These are phyloP conservation scores for Oligia fasciuncula DNA, from an alignment of 2,888 invertebrate species.

Conservation along the genomic window DNA sequence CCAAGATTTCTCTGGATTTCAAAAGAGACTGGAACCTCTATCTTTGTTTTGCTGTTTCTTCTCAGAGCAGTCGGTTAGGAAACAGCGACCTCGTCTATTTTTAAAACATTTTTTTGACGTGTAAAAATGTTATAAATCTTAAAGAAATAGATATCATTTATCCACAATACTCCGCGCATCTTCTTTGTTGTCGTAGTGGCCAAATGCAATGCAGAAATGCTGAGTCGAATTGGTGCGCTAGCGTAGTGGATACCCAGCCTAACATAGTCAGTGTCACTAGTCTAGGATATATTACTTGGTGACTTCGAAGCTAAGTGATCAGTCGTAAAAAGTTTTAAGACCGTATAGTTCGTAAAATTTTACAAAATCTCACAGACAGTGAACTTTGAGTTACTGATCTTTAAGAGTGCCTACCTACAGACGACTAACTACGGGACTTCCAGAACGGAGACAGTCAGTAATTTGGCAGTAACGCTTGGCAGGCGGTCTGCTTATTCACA, in stretches of 20 bases:
- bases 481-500: conserved; percentile 32
- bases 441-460: conserved; percentile 26
- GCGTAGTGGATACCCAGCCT: not conserved
- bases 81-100: not conserved
- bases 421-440: conserved; percentile 1
- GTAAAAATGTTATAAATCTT: no score
- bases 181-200: no score
- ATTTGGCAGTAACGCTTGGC: conserved; percentile 49
- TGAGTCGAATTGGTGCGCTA: not conserved
- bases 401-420: conserved; percentile 1
- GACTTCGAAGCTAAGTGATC: conserved; percentile 13
- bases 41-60: not conserved
- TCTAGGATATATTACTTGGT: conserved; percentile 12
- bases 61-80: not conserved
- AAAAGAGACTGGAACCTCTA: not conserved
- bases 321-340: conserved; percentile 40
- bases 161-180: not conserved
- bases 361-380: conserved; percentile 2
- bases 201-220: no score
- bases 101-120: not conserved
- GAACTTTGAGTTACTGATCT: conserved; percentile 15
- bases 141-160: not conserved
- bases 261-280: not conserved
- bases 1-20: not conserved
- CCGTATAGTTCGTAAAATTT: conserved; percentile 21